phyloP scores from a whole-genome alignment of 1,140 invertebrate species.

The Phymastichus coffea region DNA sequence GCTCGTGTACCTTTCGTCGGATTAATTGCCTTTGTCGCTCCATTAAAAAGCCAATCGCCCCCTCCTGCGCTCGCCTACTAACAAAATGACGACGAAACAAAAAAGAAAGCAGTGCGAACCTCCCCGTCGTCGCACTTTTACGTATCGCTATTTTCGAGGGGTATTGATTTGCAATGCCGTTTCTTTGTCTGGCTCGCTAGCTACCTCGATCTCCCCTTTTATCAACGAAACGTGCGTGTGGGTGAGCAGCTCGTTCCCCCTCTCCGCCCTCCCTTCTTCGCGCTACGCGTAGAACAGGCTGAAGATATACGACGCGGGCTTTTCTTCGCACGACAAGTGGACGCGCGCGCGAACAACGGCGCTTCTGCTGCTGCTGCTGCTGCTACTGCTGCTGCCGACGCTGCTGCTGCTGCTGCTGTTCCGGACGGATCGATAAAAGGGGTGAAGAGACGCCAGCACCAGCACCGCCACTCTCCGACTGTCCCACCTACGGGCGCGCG shows the following conservation, averaged over 20 bases:
- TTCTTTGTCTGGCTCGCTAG: conserved; percentile 26
- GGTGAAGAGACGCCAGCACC: conserved; percentile 1
- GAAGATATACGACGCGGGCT: no score
- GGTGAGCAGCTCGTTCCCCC: conserved; percentile 18
- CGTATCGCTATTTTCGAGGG: conserved; percentile 28
- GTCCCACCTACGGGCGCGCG: conserved; percentile 25
- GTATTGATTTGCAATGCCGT: conserved; percentile 54
- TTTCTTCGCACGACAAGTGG: not conserved
- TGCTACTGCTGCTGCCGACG: no score
- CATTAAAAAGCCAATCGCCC: conserved; percentile 21
- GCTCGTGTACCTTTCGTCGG: conserved; percentile 4
- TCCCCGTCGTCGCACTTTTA: no score
- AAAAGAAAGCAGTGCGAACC: no score
- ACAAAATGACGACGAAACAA: no score
- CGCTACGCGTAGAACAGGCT: not conserved
- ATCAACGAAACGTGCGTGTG: not conserved
- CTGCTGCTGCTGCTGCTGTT: no score
- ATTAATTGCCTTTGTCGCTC: conserved; percentile 22
- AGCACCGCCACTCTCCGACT: no score
- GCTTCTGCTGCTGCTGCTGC: no score
- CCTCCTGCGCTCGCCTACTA: no score
- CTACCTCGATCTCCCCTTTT: not conserved
- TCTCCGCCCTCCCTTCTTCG: not conserved
- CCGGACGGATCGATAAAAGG: conserved; percentile 7
- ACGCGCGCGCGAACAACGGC: not conserved